phyloP scores from a whole-genome alignment of 2,113 vertebrate genomes.

The Nibea albiflora region DNA sequence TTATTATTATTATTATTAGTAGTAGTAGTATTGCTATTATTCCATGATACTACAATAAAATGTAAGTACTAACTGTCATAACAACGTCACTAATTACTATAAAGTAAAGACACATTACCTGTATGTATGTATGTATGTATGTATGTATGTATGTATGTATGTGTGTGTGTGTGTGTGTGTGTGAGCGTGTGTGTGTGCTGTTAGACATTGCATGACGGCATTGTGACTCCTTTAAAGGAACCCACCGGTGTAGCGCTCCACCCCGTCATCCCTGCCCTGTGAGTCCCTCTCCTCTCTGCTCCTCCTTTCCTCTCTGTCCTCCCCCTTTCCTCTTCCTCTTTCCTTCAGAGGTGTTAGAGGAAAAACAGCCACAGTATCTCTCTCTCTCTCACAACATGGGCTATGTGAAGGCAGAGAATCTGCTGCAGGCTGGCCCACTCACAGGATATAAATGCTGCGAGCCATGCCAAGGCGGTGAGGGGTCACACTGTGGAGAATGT shows the following conservation, averaged over 20 bases:
- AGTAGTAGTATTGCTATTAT: too few species aligned
- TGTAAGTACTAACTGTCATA: not conserved
- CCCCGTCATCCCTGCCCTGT: conserved; percentile 66
- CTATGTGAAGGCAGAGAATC: conserved; percentile 46
- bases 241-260: conserved; percentile 47
- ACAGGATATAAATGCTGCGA: conserved; percentile 78
- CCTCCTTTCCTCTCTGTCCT: conserved; percentile 56
- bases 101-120: too few species aligned
- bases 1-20: too few species aligned
- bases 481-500: conserved; percentile 63
- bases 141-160: too few species aligned
- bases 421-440: conserved; percentile 44
- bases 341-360: conserved; percentile 44
- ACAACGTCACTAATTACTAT: too few species aligned
- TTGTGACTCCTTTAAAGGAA: conserved; percentile 53
- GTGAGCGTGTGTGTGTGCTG: not conserved
- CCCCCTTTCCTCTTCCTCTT: conserved; percentile 78
- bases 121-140: too few species aligned
- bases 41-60: not conserved
- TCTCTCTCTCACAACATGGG: conserved; percentile 56
- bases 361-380: conserved; percentile 8
- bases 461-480: conserved; percentile 70
- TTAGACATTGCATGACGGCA: not conserved
- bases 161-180: too few species aligned
- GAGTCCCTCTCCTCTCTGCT: conserved; percentile 10